Percentiles rank a stretch among this genome's conserved stretches.
These are phyloP conservation scores for Ianthella basta DNA, from an alignment of 37 sponge, comb jelly and placozoan species.

Conservation along the genomic window DNA sequence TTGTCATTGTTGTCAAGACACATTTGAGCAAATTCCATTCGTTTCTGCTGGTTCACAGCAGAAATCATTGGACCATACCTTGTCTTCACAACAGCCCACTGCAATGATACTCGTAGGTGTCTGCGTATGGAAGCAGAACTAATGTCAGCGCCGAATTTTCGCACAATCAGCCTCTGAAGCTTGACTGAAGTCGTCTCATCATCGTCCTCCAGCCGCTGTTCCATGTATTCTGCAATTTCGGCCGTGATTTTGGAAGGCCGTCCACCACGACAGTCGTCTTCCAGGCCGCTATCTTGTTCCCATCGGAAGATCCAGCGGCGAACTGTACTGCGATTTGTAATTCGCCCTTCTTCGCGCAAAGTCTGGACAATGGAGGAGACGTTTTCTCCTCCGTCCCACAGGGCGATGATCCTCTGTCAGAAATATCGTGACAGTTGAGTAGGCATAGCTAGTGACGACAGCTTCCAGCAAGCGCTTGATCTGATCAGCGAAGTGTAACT, in stretches of 20 bases:
- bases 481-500: not conserved
- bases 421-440: not conserved
- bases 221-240: constrained; percentile 19
- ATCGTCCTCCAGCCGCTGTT: not conserved
- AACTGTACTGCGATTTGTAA: not conserved
- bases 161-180: not conserved
- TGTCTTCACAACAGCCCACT: constrained; percentile 7
- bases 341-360: not conserved
- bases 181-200: constrained; percentile 12
- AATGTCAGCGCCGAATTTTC: not conserved
- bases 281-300: not conserved
- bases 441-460: not conserved
- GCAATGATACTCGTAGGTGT: not conserved
- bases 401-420: not conserved
- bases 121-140: constrained; percentile 7
- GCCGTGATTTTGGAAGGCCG: not conserved
- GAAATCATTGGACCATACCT: constrained; percentile 22
- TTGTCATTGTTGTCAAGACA: not conserved
- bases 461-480: not conserved
- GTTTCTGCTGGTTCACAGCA: not conserved
- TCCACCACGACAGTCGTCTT: not conserved
- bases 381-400: not conserved
- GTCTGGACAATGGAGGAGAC: not conserved
- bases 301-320: not conserved
- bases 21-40: constrained; percentile 5